Conservation (phyloP, 2,113 vertebrate species). For the Columbina picui region DNA sequence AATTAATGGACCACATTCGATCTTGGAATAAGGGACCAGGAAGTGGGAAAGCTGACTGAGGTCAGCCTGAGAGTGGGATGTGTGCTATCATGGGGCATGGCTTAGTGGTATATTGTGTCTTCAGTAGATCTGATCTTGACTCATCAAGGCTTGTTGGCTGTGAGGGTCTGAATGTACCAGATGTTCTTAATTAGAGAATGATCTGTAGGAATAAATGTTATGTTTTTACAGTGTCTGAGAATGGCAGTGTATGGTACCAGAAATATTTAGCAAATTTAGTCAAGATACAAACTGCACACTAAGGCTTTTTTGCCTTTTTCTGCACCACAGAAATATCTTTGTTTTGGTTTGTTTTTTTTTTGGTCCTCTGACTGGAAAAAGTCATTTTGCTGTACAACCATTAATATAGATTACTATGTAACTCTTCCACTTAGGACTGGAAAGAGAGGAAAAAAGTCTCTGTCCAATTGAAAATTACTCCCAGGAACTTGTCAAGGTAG, state of each 20-base stretch:
- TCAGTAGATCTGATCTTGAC: neutral
- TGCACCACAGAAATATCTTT: neutral
- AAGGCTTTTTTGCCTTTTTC: neutral
- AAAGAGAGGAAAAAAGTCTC: neutral
- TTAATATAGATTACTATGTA: neutral
- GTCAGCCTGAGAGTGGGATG: neutral
- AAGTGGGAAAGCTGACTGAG: neutral
- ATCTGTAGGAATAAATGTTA: conserved; percentile 1
- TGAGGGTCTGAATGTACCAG: neutral
- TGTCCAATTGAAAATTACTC: neutral
- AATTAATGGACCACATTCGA: neutral
- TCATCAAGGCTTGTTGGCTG: neutral
- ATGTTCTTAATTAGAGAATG: conserved; percentile 9
- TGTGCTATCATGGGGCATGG: neutral
- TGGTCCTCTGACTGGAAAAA: neutral
- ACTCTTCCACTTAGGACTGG: neutral
- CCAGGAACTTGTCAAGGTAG: neutral
- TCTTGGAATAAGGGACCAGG: neutral
- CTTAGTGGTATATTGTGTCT: neutral
- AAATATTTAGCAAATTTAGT: conserved; percentile 1
- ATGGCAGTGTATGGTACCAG: neutral
- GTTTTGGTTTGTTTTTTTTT: neutral
- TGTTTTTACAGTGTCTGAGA: neutral
- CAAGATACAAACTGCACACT: neutral
- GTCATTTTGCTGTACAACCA: neutral